Evolutionary conservation across 2,113 vertebrate genomes (phyloP).

Genomic region (Salvelinus namaycush): DNA sequence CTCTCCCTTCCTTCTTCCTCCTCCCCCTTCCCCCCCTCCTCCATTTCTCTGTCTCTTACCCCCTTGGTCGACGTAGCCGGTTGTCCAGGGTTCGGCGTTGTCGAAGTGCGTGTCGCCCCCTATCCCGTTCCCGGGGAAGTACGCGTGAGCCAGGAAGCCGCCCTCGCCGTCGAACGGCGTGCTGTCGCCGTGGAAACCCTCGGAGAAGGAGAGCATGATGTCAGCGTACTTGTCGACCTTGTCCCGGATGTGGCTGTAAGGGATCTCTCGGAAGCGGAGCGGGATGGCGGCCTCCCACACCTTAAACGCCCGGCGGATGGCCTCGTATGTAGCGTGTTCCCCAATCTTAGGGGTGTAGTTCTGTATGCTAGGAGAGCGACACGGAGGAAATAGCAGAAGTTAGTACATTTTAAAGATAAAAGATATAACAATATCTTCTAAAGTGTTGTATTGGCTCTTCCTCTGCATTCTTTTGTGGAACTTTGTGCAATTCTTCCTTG

Average conservation of each 20-base stretch:
- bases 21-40: neutral
- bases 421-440: neutral
- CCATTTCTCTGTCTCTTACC: constrained; percentile 67
- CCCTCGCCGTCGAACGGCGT: constrained; percentile 90
- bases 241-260: constrained; percentile 78
- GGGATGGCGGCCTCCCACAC: constrained; percentile 84
- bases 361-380: constrained; percentile 69
- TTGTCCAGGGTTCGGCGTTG: constrained; percentile 87
- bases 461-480: no score
- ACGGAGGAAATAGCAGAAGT: constrained; percentile 8
- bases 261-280: constrained; percentile 85
- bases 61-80: constrained; percentile 78
- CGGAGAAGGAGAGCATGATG: constrained; percentile 91
- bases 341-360: constrained; percentile 83
- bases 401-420: neutral
- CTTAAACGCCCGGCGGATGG: constrained; percentile 85
- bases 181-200: constrained; percentile 91
- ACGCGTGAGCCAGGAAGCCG: constrained; percentile 90
- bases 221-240: constrained; percentile 83
- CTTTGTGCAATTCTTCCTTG: no score
- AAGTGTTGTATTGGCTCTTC: no score
- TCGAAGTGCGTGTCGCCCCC: constrained; percentile 94
- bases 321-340: constrained; percentile 76
- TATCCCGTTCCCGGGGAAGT: constrained; percentile 87
- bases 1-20: neutral